Conservation (phyloP, 2,888 invertebrate genomes). For the Netelia inedita region DNA sequence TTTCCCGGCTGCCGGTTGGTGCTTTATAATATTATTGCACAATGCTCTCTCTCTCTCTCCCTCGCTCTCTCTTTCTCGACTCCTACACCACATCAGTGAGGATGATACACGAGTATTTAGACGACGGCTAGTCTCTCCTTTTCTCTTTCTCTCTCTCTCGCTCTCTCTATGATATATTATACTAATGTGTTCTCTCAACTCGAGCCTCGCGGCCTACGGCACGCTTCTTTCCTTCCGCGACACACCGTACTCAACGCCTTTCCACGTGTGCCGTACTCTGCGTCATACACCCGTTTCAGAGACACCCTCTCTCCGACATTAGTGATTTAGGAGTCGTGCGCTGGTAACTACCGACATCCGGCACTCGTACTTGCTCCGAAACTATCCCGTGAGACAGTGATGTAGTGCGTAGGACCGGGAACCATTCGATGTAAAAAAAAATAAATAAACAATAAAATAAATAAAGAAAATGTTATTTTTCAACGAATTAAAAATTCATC, state of each 20-base stretch:
- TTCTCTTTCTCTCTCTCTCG: conserved; percentile 17
- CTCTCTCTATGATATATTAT: conserved; percentile 66
- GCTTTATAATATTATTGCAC: conserved; percentile 67
- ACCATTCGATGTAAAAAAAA: conserved; percentile 21
- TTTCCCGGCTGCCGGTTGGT: conserved; percentile 63
- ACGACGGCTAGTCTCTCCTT: conserved; percentile 60
- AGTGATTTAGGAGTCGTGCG: conserved; percentile 63
- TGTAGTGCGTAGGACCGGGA: conserved; percentile 6
- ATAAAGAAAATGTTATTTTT: neutral
- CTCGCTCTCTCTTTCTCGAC: conserved; percentile 54
- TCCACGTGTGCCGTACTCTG: conserved; percentile 62
- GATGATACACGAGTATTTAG: conserved; percentile 70
- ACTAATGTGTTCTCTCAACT: conserved; percentile 56
- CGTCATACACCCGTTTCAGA: conserved; percentile 60
- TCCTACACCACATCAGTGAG: conserved; percentile 67
- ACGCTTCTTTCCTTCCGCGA: conserved; percentile 59
- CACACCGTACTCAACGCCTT: conserved; percentile 58
- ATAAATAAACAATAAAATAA: neutral
- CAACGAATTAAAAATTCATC: neutral
- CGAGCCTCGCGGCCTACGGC: conserved; percentile 52
- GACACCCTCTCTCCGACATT: conserved; percentile 49
- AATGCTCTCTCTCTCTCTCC: conserved; percentile 60
- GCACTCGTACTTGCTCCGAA: conserved; percentile 38
- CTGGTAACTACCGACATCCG: conserved; percentile 66
- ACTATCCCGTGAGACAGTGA: conserved; percentile 38